Evolutionary conservation across 1,140 invertebrate species (phyloP), one percentile per base, ranked within the genome.

Genomic region (Ostrea denselamellosa): DNA sequence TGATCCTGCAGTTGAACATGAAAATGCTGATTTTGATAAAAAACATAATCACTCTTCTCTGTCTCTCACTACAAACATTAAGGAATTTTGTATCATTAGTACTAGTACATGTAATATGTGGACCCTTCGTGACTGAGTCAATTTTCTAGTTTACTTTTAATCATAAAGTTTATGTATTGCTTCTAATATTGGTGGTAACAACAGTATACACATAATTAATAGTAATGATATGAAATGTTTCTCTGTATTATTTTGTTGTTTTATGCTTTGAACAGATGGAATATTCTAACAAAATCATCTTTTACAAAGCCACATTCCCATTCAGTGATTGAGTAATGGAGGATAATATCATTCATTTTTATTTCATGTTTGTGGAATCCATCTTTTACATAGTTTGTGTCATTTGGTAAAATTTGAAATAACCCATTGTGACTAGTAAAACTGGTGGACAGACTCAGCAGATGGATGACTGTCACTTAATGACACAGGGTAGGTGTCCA

Each of bases 401-500:
- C 68, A 34, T 77, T 28, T 14, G 25, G 10, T 12, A 34, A 25
- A 8, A 28, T 14, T 77, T 77, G 68, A 77, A 77, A 12, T 77
- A 12, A 9, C 25, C 68, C 28, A 71, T 28, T 71, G 68, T 71
- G 22, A 28, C 3, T 10, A 71, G 12, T 77, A 28, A 28, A 28
- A 14, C 22, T 34, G n/a, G n/a, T 71, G 68, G 0, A 9, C 25
- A 25, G 14, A 25, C 28, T 34, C 28, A 77, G 68, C 68, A 77
- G 68, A 77, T 77, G 68, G 68, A 77, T 77, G 68, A 34, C 25
- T 77, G 25, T 77, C 68, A 77, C 68, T 28, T 77, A 28, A 9
- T 34, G 68, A 71, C 65, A 25, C 22, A 71, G 68, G 68, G 68
- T 77, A 77, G 68, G 68, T 77, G 68, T 77, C 68, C 68, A 9